These are phyloP conservation scores for Pungitius pungitius DNA, from an alignment of 2,113 vertebrate genomes.

Conservation along the genomic window DNA sequence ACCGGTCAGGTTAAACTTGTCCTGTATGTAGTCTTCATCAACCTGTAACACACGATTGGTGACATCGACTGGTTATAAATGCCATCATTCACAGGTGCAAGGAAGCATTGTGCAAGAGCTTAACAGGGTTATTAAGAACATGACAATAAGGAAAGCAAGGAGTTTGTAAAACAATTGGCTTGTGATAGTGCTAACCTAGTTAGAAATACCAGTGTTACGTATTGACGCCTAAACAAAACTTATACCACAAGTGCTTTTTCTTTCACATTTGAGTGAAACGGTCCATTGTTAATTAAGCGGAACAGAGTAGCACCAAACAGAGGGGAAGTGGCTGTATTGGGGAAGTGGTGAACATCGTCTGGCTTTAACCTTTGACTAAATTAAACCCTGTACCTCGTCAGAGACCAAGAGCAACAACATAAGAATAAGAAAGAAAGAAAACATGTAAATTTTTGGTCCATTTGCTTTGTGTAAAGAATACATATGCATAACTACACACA, in stretches of 20 bases:
- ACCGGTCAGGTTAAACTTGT: conserved; percentile 93
- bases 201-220: background rate
- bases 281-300: background rate
- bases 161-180: conserved; percentile 45
- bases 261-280: conserved; percentile 2
- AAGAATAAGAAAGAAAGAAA: background rate
- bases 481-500: too few relatives aligned
- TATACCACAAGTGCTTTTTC: conserved; percentile 4
- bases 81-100: conserved; percentile 11
- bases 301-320: background rate
- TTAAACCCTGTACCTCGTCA: background rate
- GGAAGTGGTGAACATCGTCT: background rate
- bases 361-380: background rate
- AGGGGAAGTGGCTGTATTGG: background rate
- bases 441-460: background rate
- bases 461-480: background rate
- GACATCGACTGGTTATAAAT: conserved; percentile 16
- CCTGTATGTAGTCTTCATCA: conserved; percentile 94
- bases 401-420: background rate
- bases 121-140: conserved; percentile 48
- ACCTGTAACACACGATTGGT: conserved; percentile 76
- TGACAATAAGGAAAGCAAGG: conserved; percentile 27
- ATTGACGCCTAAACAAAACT: background rate
- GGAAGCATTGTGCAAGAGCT: conserved; percentile 38
- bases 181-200: background rate